Evolutionary conservation across 2,888 invertebrate genomes (phyloP).

Genomic region (Matsumyia berberina): DNA sequence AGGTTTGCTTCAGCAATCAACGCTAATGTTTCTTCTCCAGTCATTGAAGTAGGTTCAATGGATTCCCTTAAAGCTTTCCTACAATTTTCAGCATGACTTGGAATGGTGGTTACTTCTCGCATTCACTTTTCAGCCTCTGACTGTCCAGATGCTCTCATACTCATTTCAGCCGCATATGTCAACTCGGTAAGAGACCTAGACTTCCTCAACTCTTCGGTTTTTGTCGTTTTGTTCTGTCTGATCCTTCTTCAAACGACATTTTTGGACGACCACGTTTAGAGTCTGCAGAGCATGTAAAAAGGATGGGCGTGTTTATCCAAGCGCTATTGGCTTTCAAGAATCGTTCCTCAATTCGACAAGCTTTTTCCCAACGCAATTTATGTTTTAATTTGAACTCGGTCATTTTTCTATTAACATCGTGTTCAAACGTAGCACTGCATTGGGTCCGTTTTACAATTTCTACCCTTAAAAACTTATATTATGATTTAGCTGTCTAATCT

Average conservation of each 20-base stretch:
- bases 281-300: constrained; percentile 9
- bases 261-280: constrained; percentile 30
- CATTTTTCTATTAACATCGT: constrained; percentile 27
- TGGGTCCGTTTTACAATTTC: neutral
- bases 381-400: constrained; percentile 19
- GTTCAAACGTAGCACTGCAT: constrained; percentile 6
- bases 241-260: neutral
- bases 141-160: constrained; percentile 19
- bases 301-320: constrained; percentile 29
- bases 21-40: constrained; percentile 31
- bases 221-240: constrained; percentile 32
- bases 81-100: constrained; percentile 5
- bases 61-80: neutral
- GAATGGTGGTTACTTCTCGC: constrained; percentile 13
- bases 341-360: constrained; percentile 2
- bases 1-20: constrained; percentile 23
- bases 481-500: constrained; percentile 27
- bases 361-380: constrained; percentile 15
- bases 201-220: constrained; percentile 22
- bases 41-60: too few species aligned
- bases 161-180: constrained; percentile 24
- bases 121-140: constrained; percentile 10
- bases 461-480: constrained; percentile 26
- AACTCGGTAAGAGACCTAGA: constrained; percentile 18
- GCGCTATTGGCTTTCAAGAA: constrained; percentile 20